Base-by-base conservation (phyloP, 64 coral and sea anemone species). In the Actinia equina region DNA sequence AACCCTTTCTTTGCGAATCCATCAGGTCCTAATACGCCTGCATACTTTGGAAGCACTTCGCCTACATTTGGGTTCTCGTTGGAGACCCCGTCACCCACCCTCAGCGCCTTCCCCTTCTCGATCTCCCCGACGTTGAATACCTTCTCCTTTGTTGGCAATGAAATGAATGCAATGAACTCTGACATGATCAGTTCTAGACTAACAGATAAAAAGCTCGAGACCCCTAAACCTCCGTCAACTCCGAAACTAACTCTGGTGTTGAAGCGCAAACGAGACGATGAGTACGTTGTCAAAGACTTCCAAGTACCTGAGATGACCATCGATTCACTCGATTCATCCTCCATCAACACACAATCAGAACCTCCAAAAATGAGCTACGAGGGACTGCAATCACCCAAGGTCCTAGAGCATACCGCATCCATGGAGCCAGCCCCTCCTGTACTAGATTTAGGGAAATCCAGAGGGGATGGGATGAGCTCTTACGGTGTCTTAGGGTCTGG, bases 41-140 rank as follows among this genome's bases (percentile, higher is more conserved):
- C 86, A 6, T 89, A 89, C 49, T 89, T 90, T 43, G 71, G 83
- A 8, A 88, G 71, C 45, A 90, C 94, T 3, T 96, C 94, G 3
- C 94, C 94, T 8, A 90, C 94, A 11, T 96, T 96, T 81, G 82
- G 83, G 0, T 91, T 96, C 15, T 79, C 88, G 25, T 71, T 96
- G 43, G 94, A 96, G 59, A 96, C 94, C 20, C 94, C 94, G 3
- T 97, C 94, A 3, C 94, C 94, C 10, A 97, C 94, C 1, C 26
- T 93, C 22, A 91, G 91, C 22, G 91, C 92, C 17, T 97, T 97
- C 85, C 91, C 88, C 11, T 97, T 93, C 77, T 84, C 94, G 12
- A 97, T 93, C 55, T 97, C 94, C 22, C 94, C 94, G 5, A 97
- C 85, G 17, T 81, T 87, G 5, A 51, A 77, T 43, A 56, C 91